These are phyloP conservation scores for Drosophila pegasa DNA, from an alignment of 2,888 invertebrate genomes.

Conservation along the genomic window DNA sequence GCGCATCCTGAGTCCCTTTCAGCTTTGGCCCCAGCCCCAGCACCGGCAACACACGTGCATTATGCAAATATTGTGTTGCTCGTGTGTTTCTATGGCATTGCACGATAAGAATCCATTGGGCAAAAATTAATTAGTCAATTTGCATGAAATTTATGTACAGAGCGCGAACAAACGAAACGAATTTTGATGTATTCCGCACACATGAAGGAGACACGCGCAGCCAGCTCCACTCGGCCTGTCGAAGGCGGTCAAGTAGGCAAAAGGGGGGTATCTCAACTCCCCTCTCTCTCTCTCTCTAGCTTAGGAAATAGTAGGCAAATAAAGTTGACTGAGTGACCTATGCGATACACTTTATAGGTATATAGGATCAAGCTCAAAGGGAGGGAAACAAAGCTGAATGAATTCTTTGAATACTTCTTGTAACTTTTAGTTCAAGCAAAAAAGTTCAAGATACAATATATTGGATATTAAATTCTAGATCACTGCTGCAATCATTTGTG, in stretches of 20 bases:
- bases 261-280: neutral
- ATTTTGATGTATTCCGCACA: slow-evolving; percentile 58
- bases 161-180: slow-evolving; percentile 76
- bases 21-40: neutral
- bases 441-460: too few relatives aligned
- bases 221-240: neutral
- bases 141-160: slow-evolving; percentile 80
- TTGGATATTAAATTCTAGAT: too few relatives aligned
- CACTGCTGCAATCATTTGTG: too few relatives aligned
- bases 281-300: neutral
- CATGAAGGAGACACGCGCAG: neutral
- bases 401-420: too few relatives aligned
- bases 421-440: too few relatives aligned
- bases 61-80: slow-evolving; percentile 63
- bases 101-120: slow-evolving; percentile 80
- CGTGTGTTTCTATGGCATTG: slow-evolving; percentile 58
- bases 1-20: slow-evolving; percentile 40
- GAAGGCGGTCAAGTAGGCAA: slow-evolving; percentile 4
- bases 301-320: too few relatives aligned
- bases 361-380: too few relatives aligned
- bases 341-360: too few relatives aligned
- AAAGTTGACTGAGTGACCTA: too few relatives aligned
- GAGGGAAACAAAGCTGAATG: too few relatives aligned
- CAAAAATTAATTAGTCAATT: slow-evolving; percentile 82
- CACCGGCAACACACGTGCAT: slow-evolving; percentile 14